Base-by-base conservation (phyloP, 2,797 vertebrate species). In the Urocyon cinereoargenteus region DNA sequence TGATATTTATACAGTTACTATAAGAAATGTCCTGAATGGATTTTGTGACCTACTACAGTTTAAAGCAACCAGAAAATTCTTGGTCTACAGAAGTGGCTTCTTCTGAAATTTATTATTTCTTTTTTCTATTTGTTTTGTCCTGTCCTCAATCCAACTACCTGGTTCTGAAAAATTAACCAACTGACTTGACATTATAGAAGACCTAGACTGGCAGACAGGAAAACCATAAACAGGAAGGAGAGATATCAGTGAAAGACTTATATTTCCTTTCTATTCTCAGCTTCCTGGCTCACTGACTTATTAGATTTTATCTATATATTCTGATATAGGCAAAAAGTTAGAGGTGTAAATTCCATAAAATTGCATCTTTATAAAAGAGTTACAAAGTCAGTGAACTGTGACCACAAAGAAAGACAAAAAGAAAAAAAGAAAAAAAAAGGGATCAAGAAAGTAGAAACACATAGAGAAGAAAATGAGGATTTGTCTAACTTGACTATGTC, bases 11-110 rank as follows among this genome's bases (percentile, higher is more conserved):
- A 86, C 49, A 89, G 34, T 92, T 93, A 68, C 73, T 75, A 34
- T 49, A n/a, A 86, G 68, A 83, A 89, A 84, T 84, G 22, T 72
- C 77, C 91, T 89, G 34, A 92, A 45, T 75, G 62, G 28, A 72
- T 93, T 91, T 94, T 83, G 34, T 5, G 88, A 24, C 2, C 64
- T 89, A 86, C n/a, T 59, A 53, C 24, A 70, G 14, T 78, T 93
- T 75, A 70, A 90, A 97, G 78, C 62, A 75, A 86, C 15, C 62
- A 86, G 59, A 26, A 90, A 96, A 91, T 61, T 2, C 5, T 79
- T 24, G 91, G 28, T 18, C 10, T 55, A 5, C 9, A 31, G 66
- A 93, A 82, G 34, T 62, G 78, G 40, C 31, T 40, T 90, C 19
- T 86, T 31, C 68, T 89, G 51, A 24, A 34, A 61, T n/a, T 83